Conservation (phyloP, 2,888 invertebrate species). For the Hypolimnas misippus region DNA sequence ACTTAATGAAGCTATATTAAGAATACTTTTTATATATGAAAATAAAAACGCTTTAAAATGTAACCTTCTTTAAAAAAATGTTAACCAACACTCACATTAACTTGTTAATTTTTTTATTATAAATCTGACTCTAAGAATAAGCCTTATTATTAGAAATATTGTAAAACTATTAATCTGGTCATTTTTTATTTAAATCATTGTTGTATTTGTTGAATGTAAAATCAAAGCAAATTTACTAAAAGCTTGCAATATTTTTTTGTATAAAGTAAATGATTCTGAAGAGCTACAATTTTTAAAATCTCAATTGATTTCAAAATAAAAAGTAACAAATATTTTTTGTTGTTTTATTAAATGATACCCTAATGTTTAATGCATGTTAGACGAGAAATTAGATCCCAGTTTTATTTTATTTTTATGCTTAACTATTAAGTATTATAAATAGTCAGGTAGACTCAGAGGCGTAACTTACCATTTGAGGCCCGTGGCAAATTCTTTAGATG, state of each 20-base stretch:
- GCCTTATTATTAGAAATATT: conserved; percentile 76
- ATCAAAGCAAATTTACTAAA: conserved; percentile 77
- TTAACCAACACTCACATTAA: conserved; percentile 82
- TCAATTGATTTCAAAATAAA: conserved; percentile 82
- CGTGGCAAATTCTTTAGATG: no score
- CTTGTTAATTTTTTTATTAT: conserved; percentile 77
- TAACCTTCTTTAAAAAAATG: conserved; percentile 78
- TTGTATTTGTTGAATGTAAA: conserved; percentile 80
- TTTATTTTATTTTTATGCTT: no score
- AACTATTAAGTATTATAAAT: no score
- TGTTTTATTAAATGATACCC: conserved; percentile 47
- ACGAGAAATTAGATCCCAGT: no score
- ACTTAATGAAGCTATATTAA: conserved; percentile 66
- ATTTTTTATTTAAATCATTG: conserved; percentile 83
- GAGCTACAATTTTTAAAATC: conserved; percentile 79
- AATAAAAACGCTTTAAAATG: conserved; percentile 75
- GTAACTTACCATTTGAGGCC: no score
- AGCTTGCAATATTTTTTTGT: conserved; percentile 78
- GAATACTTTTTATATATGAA: conserved; percentile 73
- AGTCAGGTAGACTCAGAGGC: no score
- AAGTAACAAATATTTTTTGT: conserved; percentile 71
- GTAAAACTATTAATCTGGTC: conserved; percentile 83
- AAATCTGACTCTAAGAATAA: conserved; percentile 78
- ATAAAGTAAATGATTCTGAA: conserved; percentile 73
- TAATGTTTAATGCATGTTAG: no score